Percentiles rank a stretch among this genome's conserved stretches.
These are phyloP conservation scores for Dexiosoma caninum DNA, from an alignment of 2,888 invertebrate genomes.

Conservation along the genomic window DNA sequence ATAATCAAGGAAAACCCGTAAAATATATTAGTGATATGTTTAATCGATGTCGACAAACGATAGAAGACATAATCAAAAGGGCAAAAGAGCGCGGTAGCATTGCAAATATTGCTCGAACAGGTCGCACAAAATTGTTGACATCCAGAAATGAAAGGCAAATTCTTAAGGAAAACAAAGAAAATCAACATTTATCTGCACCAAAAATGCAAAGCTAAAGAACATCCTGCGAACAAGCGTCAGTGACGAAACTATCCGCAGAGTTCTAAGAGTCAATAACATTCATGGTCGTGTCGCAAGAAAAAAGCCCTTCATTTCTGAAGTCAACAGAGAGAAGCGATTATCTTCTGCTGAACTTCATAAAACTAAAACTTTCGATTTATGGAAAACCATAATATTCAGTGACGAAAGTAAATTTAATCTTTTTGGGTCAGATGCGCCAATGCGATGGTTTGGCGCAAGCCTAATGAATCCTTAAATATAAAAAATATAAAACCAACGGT, in stretches of 20 bases:
- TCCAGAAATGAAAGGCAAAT: conserved; percentile 13
- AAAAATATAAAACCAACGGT: no score
- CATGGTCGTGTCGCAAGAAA: background rate
- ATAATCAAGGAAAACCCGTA: conserved; percentile 4
- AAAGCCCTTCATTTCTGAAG: no score
- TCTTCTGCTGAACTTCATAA: no score
- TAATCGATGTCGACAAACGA: conserved; percentile 18
- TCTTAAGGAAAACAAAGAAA: conserved; percentile 3
- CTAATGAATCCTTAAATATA: no score
- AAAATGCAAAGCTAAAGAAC: no score
- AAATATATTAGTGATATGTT: conserved; percentile 30
- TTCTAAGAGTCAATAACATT: background rate
- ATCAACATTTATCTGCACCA: conserved; percentile 18
- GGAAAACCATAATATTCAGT: no score
- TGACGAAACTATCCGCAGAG: background rate
- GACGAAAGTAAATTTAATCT: no score
- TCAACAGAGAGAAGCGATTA: no score
- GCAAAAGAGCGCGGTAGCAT: conserved; percentile 6
- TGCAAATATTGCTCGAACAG: conserved; percentile 10
- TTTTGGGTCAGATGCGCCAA: no score
- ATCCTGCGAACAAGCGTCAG: no score
- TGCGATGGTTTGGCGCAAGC: no score
- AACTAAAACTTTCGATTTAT: no score
- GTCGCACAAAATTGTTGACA: conserved; percentile 1
- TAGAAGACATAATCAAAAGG: conserved; percentile 21